Percentiles rank a stretch among this genome's conserved stretches.
These are phyloP conservation scores for Porites australiensis DNA, from an alignment of 64 coral and sea anemone genomes.

Conservation along the genomic window DNA sequence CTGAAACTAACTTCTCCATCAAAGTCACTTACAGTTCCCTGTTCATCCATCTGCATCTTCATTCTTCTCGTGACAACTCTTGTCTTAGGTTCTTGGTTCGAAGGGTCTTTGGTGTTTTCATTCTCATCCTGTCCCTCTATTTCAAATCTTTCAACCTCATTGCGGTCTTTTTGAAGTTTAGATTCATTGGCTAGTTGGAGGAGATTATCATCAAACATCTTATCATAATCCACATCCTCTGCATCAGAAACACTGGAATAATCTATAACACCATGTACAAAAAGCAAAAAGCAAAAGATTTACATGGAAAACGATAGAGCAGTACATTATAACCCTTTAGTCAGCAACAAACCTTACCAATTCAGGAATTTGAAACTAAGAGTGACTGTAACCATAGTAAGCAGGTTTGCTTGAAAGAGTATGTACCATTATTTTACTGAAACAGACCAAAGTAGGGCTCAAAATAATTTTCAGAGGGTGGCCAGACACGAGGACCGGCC, in stretches of 20 bases:
- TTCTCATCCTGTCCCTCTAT: background rate
- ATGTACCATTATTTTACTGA: too few species aligned
- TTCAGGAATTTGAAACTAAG: too few species aligned
- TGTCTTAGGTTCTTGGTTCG: background rate
- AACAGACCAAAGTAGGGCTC: too few species aligned
- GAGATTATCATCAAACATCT: slow-evolving; percentile 34
- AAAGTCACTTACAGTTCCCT: background rate
- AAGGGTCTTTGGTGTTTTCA: background rate
- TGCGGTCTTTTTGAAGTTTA: background rate
- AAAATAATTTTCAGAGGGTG: too few species aligned
- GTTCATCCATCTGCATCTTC: background rate
- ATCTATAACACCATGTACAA: background rate
- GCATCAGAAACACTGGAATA: background rate
- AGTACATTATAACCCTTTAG: too few species aligned
- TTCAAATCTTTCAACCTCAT: background rate
- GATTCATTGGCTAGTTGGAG: background rate
- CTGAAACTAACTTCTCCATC: slow-evolving; percentile 9
- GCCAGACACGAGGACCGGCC: too few species aligned
- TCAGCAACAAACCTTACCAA: too few species aligned
- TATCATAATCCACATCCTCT: slow-evolving; percentile 44
- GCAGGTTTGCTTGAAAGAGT: too few species aligned
- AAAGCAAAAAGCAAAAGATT: background rate
- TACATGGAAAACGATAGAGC: background rate
- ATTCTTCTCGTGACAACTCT: background rate
- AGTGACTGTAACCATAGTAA: too few species aligned